Conservation (phyloP, 2,888 invertebrate species). For the Agonum fuliginosum region DNA sequence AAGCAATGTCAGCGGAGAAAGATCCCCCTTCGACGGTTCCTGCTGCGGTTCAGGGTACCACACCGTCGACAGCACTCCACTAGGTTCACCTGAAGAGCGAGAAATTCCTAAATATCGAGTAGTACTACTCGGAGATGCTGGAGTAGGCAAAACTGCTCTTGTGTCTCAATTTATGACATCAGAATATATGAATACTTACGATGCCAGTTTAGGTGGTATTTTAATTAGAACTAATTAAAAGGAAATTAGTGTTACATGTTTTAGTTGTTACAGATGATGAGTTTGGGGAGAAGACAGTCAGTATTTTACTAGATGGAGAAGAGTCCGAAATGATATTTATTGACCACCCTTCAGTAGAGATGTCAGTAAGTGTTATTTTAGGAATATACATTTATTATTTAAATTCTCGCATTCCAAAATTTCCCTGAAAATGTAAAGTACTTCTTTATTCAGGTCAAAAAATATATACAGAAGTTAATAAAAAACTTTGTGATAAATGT, state of each 20-base stretch:
- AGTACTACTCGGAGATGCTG: slow-evolving; percentile 87
- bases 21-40: slow-evolving; percentile 90
- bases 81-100: slow-evolving; percentile 83
- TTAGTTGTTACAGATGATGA: slow-evolving; percentile 86
- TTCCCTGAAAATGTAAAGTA: too few species aligned
- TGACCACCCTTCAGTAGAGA: slow-evolving; percentile 91
- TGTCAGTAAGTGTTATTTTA: slow-evolving; percentile 90
- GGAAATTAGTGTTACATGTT: not conserved
- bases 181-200: slow-evolving; percentile 96
- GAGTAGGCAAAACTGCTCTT: slow-evolving; percentile 93
- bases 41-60: slow-evolving; percentile 89
- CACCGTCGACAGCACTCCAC: slow-evolving; percentile 85
- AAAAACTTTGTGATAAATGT: slow-evolving; percentile 19
- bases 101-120: slow-evolving; percentile 87
- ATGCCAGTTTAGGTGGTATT: slow-evolving; percentile 88
- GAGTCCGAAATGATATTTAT: slow-evolving; percentile 94
- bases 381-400: too few species aligned
- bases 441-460: not conserved
- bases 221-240: not conserved
- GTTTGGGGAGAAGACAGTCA: slow-evolving; percentile 92
- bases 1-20: slow-evolving; percentile 80
- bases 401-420: too few species aligned
- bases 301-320: slow-evolving; percentile 91
- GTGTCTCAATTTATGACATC: slow-evolving; percentile 96
- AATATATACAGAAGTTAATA: not conserved